Conservation (phyloP, 1,140 invertebrate genomes). For the Formica selysi region DNA sequence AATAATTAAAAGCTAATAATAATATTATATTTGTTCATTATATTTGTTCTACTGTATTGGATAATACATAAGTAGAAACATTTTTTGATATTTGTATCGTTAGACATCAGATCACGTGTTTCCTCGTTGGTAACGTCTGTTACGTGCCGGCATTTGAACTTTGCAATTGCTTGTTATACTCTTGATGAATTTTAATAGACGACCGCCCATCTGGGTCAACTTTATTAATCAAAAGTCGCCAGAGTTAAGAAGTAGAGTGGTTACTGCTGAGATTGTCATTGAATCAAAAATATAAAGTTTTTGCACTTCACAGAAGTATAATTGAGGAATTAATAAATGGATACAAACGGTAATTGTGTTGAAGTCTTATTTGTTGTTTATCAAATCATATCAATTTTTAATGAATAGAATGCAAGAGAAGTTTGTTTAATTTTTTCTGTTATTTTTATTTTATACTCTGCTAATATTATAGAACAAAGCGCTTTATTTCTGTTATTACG, state of each 20-base stretch:
- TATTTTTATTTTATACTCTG: too few species aligned
- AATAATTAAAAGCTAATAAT: background rate
- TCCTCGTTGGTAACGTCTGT: conserved; percentile 3
- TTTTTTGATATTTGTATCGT: conserved; percentile 10
- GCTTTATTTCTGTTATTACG: too few species aligned
- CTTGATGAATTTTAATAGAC: conserved; percentile 59
- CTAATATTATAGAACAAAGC: too few species aligned
- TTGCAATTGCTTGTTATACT: conserved; percentile 51
- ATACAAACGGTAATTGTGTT: background rate
- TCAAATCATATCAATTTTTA: background rate
- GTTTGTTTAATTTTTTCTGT: background rate
- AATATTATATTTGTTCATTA: background rate
- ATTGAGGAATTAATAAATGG: background rate
- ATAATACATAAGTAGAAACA: background rate
- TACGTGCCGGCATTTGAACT: conserved; percentile 34
- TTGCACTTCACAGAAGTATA: background rate
- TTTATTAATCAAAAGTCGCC: conserved; percentile 55
- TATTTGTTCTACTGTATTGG: background rate
- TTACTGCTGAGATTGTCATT: conserved; percentile 11
- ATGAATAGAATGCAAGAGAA: background rate
- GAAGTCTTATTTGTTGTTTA: background rate
- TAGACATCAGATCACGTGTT: background rate
- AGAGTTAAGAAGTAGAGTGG: conserved; percentile 12
- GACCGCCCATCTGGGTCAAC: conserved; percentile 24
- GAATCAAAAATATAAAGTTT: conserved; percentile 41